Evolutionary conservation across 2,888 invertebrate genomes (phyloP), one percentile per base, ranked within the genome.

Genomic region (Norana najaformis): DNA sequence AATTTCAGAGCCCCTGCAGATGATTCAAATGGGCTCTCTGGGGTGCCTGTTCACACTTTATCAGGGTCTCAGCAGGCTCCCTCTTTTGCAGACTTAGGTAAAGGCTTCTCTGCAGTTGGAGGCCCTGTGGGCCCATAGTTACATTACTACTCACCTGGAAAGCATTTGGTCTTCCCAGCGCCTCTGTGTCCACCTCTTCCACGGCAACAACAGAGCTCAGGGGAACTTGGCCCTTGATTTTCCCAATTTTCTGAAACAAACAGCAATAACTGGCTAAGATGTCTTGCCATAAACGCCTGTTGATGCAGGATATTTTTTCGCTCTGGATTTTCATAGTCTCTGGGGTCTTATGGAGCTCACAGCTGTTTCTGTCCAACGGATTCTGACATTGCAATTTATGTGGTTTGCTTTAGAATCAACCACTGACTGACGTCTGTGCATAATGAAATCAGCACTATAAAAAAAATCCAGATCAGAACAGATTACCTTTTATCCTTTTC

Each of bases 151-250:
- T 41, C n/a, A 91, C 91, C 90, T 91, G 91, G 41, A 91, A 91
- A 23, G 90, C 91, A 82, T 89, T 88, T 20, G 88, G 83, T 89
- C 85, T 90, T 34, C 89, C 89, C 30, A 91, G 88, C 4, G 89
- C 90, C 39, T 91, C 90, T 37, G 47, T 53, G 23, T 90, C 91
- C 38, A 91, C 91, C 39, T 91, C 89, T 90, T 91, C 92, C 37
- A 92, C 90, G 30, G 89, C 90, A 13, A 36, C 83, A n/a, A 92
- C 83, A 16, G 38, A 36, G 30, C 38, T 89, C 38, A 92, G 83
- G 34, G 34, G 38, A 14, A 92, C 88, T 39, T 90, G 90, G 6
- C 92, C 92, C 88, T 92, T 92, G 88, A 92, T 90, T 88, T 88
- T 90, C 36, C 89, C 88, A 53, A 90, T 69, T 90, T 85, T 85